Percentiles rank a stretch among this genome's conserved stretches.
Conservation (phyloP, 2,888 invertebrate species). For the Uropetala carovei region DNA sequence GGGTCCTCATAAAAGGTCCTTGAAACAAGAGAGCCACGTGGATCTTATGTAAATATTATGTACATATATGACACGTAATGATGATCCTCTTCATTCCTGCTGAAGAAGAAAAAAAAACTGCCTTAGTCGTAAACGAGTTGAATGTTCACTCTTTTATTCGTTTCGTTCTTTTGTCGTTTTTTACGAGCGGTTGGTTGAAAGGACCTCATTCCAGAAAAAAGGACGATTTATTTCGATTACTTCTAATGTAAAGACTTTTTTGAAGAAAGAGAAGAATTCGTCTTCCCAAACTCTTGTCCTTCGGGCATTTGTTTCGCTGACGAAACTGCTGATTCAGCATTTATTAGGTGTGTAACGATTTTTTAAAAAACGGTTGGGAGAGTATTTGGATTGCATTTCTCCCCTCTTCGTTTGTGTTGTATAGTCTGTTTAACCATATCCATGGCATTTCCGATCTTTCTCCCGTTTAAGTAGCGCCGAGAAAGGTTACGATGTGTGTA, state of each 20-base stretch:
- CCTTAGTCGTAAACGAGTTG: background rate
- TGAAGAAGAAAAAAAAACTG: background rate
- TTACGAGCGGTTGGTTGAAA: background rate
- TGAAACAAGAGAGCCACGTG: too few species aligned
- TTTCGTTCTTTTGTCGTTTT: background rate
- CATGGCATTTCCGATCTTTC: background rate
- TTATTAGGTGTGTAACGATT: too few species aligned
- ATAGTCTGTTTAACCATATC: background rate
- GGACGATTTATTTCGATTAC: background rate
- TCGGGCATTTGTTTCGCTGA: too few species aligned
- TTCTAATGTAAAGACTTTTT: conserved; percentile 9
- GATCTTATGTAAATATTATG: too few species aligned
- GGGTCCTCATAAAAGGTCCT: background rate
- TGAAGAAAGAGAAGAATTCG: background rate
- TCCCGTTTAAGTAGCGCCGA: too few species aligned
- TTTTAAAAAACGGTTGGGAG: background rate
- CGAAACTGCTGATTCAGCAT: too few species aligned
- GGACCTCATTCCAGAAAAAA: background rate
- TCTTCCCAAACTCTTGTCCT: too few species aligned
- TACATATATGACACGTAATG: too few species aligned
- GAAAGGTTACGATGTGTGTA: background rate
- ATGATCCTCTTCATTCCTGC: too few species aligned
- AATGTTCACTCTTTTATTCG: background rate
- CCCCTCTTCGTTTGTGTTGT: background rate
- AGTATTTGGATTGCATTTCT: background rate